phyloP scores from a whole-genome alignment of 2,888 invertebrate species.

The Pachliopta kotzebuea region DNA sequence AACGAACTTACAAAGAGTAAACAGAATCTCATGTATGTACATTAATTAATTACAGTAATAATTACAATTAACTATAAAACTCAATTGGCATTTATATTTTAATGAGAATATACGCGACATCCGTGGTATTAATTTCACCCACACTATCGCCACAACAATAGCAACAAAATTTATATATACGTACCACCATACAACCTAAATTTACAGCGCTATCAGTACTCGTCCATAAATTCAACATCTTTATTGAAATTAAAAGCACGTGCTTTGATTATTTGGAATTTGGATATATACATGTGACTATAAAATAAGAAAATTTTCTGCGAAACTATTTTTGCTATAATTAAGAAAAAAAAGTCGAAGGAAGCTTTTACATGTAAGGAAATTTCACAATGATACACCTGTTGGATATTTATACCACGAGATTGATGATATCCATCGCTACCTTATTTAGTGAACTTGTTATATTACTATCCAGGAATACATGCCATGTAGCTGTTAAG shows the following conservation, averaged over 20 bases:
- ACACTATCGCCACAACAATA: slow-evolving; percentile 11
- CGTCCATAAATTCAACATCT: slow-evolving; percentile 48
- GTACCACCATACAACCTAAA: slow-evolving; percentile 6
- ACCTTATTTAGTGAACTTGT: no score
- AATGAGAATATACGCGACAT: not conserved
- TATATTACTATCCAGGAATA: no score
- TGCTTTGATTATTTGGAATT: slow-evolving; percentile 48
- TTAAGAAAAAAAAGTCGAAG: no score
- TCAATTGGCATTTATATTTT: not conserved
- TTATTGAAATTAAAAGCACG: slow-evolving; percentile 60
- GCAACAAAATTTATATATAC: not conserved
- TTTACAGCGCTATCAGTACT: slow-evolving; percentile 36
- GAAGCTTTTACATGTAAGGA: no score
- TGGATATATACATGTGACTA: not conserved
- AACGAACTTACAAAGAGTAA: not conserved
- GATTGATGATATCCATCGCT: no score
- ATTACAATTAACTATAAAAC: slow-evolving; percentile 4
- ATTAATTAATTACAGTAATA: slow-evolving; percentile 2
- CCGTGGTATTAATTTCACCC: slow-evolving; percentile 18
- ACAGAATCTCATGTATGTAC: not conserved
- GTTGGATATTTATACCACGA: no score
- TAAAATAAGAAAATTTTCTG: not conserved
- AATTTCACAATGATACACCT: no score
- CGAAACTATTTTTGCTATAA: no score
- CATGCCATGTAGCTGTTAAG: no score